Conservation (phyloP, 37 sponge, comb jelly and placozoan species). For the Lycopodina hypogea region DNA sequence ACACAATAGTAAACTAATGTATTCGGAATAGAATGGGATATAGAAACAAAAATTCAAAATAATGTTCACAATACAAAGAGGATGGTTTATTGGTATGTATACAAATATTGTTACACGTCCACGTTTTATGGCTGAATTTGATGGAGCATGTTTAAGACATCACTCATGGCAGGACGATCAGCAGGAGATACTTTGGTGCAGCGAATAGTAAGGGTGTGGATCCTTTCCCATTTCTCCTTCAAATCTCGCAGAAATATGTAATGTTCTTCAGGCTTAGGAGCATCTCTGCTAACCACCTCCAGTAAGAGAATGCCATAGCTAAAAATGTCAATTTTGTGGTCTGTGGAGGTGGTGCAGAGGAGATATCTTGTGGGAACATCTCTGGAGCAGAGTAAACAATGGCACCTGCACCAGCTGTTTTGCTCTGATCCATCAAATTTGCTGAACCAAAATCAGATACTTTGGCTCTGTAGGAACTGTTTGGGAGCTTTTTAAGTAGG, state of each 20-base stretch:
- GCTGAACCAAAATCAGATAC: constrained; percentile 83
- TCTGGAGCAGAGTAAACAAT: constrained; percentile 77
- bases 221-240: background rate
- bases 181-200: constrained; percentile 21
- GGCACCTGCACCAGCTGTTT: constrained; percentile 61
- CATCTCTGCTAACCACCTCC: constrained; percentile 39
- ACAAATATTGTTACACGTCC: too few relatives aligned
- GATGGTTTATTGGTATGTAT: too few relatives aligned
- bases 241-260: constrained; percentile 1
- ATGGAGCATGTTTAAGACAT: background rate
- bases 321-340: constrained; percentile 68
- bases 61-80: too few relatives aligned
- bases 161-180: constrained; percentile 26
- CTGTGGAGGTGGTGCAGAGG: too few relatives aligned
- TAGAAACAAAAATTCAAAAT: too few relatives aligned
- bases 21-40: too few relatives aligned
- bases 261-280: constrained; percentile 34
- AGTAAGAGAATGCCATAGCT: constrained; percentile 73
- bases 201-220: constrained; percentile 13
- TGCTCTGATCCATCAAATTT: constrained; percentile 42
- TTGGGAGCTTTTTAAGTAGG: constrained; percentile 31
- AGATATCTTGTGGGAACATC: constrained; percentile 3
- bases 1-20: too few relatives aligned
- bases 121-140: too few relatives aligned
- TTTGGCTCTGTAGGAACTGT: constrained; percentile 52